Conservation (phyloP, 1,140 invertebrate genomes). For the Eumaeus atala region DNA sequence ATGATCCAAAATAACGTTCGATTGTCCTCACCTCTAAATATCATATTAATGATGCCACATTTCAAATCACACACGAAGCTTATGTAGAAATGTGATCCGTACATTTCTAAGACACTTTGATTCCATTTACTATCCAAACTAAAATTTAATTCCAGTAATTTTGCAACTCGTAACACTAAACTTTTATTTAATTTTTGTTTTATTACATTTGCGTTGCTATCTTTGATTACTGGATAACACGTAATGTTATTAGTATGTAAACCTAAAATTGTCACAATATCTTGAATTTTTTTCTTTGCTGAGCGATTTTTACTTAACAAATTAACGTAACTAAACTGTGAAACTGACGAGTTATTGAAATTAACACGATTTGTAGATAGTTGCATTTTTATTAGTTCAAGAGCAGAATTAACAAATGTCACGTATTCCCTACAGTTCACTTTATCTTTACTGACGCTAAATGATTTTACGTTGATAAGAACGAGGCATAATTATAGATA, state of each 20-base stretch:
- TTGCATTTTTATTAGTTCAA: constrained; percentile 43
- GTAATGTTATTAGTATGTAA: constrained; percentile 46
- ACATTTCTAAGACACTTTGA: constrained; percentile 33
- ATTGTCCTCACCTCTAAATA: background rate
- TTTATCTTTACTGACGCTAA: constrained; percentile 45
- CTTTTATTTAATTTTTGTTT: constrained; percentile 21
- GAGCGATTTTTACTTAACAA: constrained; percentile 47
- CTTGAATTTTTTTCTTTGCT: constrained; percentile 41
- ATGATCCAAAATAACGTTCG: background rate
- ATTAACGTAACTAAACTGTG: constrained; percentile 58
- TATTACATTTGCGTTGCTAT: background rate
- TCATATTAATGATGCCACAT: background rate
- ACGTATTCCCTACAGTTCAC: constrained; percentile 24
- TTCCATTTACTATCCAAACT: constrained; percentile 33
- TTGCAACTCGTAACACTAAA: constrained; percentile 33
- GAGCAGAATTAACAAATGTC: constrained; percentile 9
- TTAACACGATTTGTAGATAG: constrained; percentile 54
- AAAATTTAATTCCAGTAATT: constrained; percentile 34
- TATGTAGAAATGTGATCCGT: constrained; percentile 33
- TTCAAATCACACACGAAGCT: constrained; percentile 39
- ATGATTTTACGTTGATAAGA: constrained; percentile 34
- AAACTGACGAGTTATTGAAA: constrained; percentile 47
- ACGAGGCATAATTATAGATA: background rate
- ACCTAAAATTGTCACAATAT: constrained; percentile 54
- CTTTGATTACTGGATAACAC: constrained; percentile 14